Evolutionary conservation across 2,113 vertebrate species (phyloP).

Genomic region (Dryoscopus gambensis): DNA sequence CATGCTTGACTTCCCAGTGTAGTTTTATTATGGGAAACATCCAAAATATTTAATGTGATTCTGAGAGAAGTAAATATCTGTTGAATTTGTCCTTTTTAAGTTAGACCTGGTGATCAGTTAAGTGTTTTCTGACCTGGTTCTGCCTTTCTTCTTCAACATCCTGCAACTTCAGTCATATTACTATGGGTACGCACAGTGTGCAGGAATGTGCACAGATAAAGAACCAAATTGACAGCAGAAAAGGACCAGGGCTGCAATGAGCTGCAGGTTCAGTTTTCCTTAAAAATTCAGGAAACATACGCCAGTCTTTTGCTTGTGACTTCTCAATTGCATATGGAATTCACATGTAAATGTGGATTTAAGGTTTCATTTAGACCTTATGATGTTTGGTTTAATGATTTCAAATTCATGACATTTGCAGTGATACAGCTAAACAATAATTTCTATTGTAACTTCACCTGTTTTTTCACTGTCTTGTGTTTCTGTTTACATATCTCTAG

Average conservation of each 20-base stretch:
- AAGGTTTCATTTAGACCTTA: not conserved
- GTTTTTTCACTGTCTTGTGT: not conserved
- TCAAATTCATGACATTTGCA: not conserved
- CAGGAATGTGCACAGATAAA: not conserved
- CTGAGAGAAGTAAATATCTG: not conserved
- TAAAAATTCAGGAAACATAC: not conserved
- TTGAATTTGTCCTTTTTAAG: not conserved
- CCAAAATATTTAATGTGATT: not conserved
- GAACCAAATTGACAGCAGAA: not conserved
- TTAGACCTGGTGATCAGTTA: not conserved
- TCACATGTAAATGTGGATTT: not conserved
- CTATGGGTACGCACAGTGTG: not conserved
- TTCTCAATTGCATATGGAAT: not conserved
- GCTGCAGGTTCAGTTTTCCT: not conserved
- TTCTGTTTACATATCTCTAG: not conserved
- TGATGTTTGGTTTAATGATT: not conserved
- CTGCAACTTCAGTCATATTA: not conserved
- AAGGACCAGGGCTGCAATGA: not conserved
- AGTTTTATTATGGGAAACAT: not conserved
- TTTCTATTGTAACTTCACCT: not conserved
- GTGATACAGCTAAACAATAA: not conserved
- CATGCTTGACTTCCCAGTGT: not conserved
- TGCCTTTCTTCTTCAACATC: not conserved
- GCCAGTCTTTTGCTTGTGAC: not conserved
- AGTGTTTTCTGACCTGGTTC: not conserved